phyloP scores from a whole-genome alignment of 2,888 invertebrate genomes.

The Amiota mariae region DNA sequence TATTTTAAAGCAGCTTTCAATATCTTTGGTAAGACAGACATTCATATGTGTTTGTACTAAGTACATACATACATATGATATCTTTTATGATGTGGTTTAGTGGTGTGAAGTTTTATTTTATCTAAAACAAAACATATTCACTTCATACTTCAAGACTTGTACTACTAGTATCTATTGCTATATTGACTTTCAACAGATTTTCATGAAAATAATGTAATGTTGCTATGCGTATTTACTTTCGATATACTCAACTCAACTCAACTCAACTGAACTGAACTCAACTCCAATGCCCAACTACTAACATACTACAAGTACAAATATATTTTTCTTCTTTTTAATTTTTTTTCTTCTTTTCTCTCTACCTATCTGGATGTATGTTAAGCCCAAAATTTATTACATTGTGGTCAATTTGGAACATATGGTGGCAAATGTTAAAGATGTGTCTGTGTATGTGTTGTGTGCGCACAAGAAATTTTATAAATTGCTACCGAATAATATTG shows the following conservation, averaged over 20 bases:
- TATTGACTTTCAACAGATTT: too few species aligned
- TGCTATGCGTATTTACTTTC: too few species aligned
- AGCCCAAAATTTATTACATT: slow-evolving; percentile 62
- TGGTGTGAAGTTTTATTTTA: not conserved
- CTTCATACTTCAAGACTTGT: not conserved
- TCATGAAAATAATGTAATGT: too few species aligned
- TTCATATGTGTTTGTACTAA: too few species aligned
- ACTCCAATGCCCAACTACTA: too few species aligned
- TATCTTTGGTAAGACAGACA: not conserved
- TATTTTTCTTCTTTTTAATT: too few species aligned
- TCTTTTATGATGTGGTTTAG: slow-evolving; percentile 13
- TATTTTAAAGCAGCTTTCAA: slow-evolving; percentile 53
- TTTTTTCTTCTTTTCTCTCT: too few species aligned
- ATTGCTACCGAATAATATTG: slow-evolving; percentile 11
- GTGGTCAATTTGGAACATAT: slow-evolving; percentile 63
- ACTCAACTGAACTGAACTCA: too few species aligned
- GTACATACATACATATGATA: not conserved
- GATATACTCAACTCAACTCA: too few species aligned
- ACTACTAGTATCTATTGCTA: too few species aligned
- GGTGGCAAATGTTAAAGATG: slow-evolving; percentile 52
- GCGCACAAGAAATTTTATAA: slow-evolving; percentile 13
- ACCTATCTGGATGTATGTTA: slow-evolving; percentile 40
- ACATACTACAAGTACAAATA: too few species aligned
- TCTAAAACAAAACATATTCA: slow-evolving; percentile 11
- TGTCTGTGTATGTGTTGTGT: slow-evolving; percentile 16